Conservation (phyloP, 2,888 invertebrate genomes). For the Orchesella flavescens region DNA sequence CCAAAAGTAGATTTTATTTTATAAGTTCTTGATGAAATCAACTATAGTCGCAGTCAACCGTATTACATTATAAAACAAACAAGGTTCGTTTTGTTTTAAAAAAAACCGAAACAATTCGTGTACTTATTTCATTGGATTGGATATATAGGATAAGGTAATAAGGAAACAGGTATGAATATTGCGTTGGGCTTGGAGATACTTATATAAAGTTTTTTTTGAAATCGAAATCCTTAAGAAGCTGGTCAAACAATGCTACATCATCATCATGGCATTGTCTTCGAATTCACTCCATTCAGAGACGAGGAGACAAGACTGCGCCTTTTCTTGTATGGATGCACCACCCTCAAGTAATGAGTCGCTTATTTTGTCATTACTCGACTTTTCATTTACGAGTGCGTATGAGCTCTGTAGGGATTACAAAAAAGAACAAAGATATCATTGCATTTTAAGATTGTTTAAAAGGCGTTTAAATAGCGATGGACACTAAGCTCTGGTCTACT, state of each 20-base stretch:
- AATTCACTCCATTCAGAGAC: conserved; percentile 31
- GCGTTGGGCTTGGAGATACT: no score
- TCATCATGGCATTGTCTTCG: conserved; percentile 44
- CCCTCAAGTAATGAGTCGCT: conserved; percentile 65
- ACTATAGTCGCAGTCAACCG: background rate
- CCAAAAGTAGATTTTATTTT: conserved; percentile 53
- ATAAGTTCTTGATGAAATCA: conserved; percentile 12
- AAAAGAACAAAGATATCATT: conserved; percentile 16
- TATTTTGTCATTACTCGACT: conserved; percentile 63
- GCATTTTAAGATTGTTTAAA: conserved; percentile 16
- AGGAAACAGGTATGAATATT: background rate
- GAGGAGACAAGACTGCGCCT: conserved; percentile 53
- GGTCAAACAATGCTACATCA: conserved; percentile 56
- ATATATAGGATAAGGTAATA: background rate
- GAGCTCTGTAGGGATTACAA: conserved; percentile 20
- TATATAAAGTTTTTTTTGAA: background rate
- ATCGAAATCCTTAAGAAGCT: background rate
- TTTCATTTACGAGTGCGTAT: conserved; percentile 44
- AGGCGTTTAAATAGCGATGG: conserved; percentile 37
- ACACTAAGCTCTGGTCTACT: conserved; percentile 27
- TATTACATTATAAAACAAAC: conserved; percentile 39
- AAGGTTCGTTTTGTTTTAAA: conserved; percentile 14
- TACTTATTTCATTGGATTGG: background rate
- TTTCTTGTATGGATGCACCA: conserved; percentile 58
- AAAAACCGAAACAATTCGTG: background rate